phyloP scores from a whole-genome alignment of 37 sponge, comb jelly and placozoan genomes.

The Chondrosia reniformis region DNA sequence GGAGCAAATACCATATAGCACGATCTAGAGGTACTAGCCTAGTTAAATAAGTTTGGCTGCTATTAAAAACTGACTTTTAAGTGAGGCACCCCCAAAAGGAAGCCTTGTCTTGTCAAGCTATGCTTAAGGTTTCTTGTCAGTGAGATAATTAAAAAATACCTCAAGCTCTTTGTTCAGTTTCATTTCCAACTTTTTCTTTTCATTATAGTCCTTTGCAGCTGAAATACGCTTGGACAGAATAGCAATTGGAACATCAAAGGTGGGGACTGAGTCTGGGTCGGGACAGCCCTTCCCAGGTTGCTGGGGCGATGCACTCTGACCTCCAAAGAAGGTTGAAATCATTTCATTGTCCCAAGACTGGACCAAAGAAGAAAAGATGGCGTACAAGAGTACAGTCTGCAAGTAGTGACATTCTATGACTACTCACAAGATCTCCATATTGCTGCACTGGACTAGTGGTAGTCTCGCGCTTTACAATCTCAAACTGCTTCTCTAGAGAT shows the following conservation, averaged over 20 bases:
- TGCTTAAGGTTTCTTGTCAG: too few species aligned
- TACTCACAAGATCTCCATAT: slow-evolving; percentile 65
- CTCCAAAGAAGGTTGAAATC: slow-evolving; percentile 31
- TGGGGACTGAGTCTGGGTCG: slow-evolving; percentile 32
- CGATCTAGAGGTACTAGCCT: too few species aligned
- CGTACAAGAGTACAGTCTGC: too few species aligned
- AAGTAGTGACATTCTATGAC: too few species aligned
- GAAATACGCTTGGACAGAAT: slow-evolving; percentile 38
- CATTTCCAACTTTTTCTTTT: slow-evolving; percentile 26
- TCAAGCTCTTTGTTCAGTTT: slow-evolving; percentile 39
- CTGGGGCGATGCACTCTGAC: slow-evolving; percentile 7
- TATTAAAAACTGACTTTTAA: too few species aligned
- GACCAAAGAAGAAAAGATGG: not conserved
- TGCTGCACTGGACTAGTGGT: slow-evolving; percentile 57
- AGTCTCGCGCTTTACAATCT: slow-evolving; percentile 64
- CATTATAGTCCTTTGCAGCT: slow-evolving; percentile 19
- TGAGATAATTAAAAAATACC: slow-evolving; percentile 22
- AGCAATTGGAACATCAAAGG: slow-evolving; percentile 48
- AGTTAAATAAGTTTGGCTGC: too few species aligned
- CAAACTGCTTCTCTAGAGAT: slow-evolving; percentile 56
- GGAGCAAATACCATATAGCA: too few species aligned
- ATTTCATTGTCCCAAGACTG: slow-evolving; percentile 17
- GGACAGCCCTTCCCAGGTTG: not conserved
- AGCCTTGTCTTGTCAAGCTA: too few species aligned
- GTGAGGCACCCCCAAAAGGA: too few species aligned